Percentiles rank a stretch among this genome's conserved stretches.
Conservation (phyloP, 1,140 invertebrate species). For the Brachionus sp. region DNA sequence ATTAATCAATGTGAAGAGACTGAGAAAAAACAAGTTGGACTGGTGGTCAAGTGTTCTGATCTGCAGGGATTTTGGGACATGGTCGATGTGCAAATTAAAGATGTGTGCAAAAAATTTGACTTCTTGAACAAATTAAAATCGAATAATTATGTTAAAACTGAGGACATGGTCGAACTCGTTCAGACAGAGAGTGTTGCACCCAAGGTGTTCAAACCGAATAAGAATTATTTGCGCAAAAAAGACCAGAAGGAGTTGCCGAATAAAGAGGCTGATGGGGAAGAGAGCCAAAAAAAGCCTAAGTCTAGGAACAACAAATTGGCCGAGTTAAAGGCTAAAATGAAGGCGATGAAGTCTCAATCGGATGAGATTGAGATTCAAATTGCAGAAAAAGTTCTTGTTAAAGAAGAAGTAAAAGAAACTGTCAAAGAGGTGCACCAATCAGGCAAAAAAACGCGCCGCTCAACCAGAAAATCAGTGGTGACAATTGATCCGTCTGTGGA, state of each 20-base stretch:
- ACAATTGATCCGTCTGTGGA: neutral
- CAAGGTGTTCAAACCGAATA: neutral
- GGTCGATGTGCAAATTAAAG: constrained; percentile 30
- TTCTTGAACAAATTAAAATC: neutral
- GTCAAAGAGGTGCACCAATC: neutral
- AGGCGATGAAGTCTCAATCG: constrained; percentile 8
- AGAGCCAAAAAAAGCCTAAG: neutral
- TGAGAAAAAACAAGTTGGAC: neutral
- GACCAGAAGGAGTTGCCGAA: constrained; percentile 3
- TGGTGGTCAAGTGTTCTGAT: constrained; percentile 7
- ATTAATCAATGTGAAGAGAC: constrained; percentile 35
- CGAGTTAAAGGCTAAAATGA: constrained; percentile 38
- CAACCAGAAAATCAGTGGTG: neutral
- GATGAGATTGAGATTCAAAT: constrained; percentile 8
- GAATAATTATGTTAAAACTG: constrained; percentile 14
- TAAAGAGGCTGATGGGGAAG: neutral
- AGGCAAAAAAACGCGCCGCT: neutral
- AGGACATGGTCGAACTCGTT: neutral
- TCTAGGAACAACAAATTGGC: neutral
- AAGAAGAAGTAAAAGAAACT: neutral
- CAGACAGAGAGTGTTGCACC: neutral
- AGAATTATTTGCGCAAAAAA: constrained; percentile 36
- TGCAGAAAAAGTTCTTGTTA: neutral
- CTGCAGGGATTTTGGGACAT: constrained; percentile 44
- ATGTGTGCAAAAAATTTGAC: neutral